Percentiles rank a stretch among this genome's conserved stretches.
Evolutionary conservation across 2,113 vertebrate species (phyloP).

Genomic region (Onychorhynchus coronatus): DNA sequence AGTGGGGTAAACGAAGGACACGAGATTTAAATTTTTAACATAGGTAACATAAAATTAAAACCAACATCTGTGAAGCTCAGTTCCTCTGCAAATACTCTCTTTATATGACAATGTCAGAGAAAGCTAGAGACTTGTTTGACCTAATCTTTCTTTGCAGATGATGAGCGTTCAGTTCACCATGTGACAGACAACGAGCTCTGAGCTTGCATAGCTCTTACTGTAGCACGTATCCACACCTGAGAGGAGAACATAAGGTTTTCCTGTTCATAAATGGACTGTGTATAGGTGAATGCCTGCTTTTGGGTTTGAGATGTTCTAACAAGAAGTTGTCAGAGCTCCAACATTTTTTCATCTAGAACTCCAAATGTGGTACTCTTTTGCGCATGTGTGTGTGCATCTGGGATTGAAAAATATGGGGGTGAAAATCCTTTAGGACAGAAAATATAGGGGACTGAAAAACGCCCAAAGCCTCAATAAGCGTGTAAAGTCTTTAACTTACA

Average conservation of each 20-base stretch:
- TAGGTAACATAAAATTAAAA: background rate
- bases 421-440: background rate
- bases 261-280: background rate
- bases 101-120: background rate
- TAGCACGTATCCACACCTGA: fast-evolving
- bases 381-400: background rate
- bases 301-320: background rate
- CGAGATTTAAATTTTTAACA: background rate
- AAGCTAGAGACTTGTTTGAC: background rate
- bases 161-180: background rate
- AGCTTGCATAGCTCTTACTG: fast-evolving
- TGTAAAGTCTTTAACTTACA: background rate
- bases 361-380: background rate
- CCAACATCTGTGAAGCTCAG: background rate
- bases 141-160: background rate
- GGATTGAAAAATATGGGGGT: background rate
- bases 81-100: background rate
- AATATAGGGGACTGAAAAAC: background rate
- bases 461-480: background rate
- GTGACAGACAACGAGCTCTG: background rate
- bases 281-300: fast-evolving
- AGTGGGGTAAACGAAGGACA: background rate
- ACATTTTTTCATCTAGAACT: background rate
- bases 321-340: background rate
- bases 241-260: background rate